phyloP scores from a whole-genome alignment of 2,113 vertebrate species.

The Seriola aureovittata region DNA sequence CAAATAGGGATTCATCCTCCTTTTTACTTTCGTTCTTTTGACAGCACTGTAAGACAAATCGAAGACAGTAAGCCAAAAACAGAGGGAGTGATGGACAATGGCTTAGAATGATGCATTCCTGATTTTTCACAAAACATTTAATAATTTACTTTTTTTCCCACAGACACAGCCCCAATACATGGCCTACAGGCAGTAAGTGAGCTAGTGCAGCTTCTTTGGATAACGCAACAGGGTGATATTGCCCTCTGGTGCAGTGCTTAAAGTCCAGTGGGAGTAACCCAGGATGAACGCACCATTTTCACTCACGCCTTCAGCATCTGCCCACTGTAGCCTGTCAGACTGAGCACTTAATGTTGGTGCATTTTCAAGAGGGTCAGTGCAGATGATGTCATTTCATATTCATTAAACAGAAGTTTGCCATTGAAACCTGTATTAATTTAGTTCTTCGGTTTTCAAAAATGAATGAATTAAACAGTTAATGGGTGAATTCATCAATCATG shows the following conservation, averaged over 20 bases:
- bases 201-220: constrained; percentile 46
- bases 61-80: constrained; percentile 23
- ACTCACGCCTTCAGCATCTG: constrained; percentile 2
- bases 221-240: constrained; percentile 59
- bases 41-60: constrained; percentile 36
- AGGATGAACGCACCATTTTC: constrained; percentile 17
- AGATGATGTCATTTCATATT: constrained; percentile 1
- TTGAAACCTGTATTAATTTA: neutral
- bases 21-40: constrained; percentile 43
- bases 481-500: neutral
- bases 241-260: constrained; percentile 30
- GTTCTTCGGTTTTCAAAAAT: neutral
- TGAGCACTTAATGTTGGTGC: neutral
- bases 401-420: neutral
- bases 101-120: constrained; percentile 23
- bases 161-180: constrained; percentile 27
- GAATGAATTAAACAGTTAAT: neutral
- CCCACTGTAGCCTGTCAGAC: constrained; percentile 8
- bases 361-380: neutral
- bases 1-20: constrained; percentile 31
- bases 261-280: constrained; percentile 26
- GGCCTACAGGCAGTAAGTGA: constrained; percentile 37
- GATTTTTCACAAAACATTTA: constrained; percentile 49
- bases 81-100: constrained; percentile 35
- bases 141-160: constrained; percentile 53